Percentiles rank a stretch among this genome's conserved stretches.
These are phyloP conservation scores for Tenrec ecaudatus DNA, from an alignment of 2,113 vertebrate species.

Conservation along the genomic window DNA sequence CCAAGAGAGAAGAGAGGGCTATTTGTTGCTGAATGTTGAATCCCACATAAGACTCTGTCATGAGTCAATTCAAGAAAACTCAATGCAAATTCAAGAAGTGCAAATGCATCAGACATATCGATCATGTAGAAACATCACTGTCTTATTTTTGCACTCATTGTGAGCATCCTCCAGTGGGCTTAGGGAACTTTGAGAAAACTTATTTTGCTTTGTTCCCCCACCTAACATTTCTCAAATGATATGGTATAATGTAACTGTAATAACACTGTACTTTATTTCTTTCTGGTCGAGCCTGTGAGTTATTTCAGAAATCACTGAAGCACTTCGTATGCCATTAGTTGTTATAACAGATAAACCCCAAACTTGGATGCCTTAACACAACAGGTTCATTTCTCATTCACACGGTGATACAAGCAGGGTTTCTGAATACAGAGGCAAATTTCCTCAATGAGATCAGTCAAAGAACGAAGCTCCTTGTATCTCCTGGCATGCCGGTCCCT, in stretches of 20 bases:
- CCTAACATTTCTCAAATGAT: slow-evolving; percentile 30
- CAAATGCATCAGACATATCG: slow-evolving; percentile 62
- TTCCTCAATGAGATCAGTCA: background rate
- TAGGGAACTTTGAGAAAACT: slow-evolving; percentile 34
- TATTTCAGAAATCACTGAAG: slow-evolving; percentile 23
- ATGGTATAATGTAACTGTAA: background rate
- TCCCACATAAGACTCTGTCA: slow-evolving; percentile 71
- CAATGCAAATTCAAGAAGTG: slow-evolving; percentile 58
- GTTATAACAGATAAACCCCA: background rate
- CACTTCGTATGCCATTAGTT: background rate
- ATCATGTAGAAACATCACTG: slow-evolving; percentile 13
- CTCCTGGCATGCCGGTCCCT: background rate
- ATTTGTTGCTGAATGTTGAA: slow-evolving; percentile 72
- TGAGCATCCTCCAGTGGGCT: slow-evolving; percentile 27
- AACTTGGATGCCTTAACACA: background rate
- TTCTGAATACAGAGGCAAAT: background rate
- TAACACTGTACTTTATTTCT: background rate
- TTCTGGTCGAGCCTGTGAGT: background rate
- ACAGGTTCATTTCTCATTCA: background rate
- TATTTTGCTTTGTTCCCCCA: background rate
- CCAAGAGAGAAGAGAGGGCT: background rate
- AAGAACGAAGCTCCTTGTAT: background rate
- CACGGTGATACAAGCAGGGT: background rate
- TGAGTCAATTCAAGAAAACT: slow-evolving; percentile 66
- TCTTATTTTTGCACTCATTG: slow-evolving; percentile 51